Evolutionary conservation across 2,888 invertebrate species (phyloP), one percentile per base, ranked within the genome.

Genomic region (Leptopilina drosophilae): DNA sequence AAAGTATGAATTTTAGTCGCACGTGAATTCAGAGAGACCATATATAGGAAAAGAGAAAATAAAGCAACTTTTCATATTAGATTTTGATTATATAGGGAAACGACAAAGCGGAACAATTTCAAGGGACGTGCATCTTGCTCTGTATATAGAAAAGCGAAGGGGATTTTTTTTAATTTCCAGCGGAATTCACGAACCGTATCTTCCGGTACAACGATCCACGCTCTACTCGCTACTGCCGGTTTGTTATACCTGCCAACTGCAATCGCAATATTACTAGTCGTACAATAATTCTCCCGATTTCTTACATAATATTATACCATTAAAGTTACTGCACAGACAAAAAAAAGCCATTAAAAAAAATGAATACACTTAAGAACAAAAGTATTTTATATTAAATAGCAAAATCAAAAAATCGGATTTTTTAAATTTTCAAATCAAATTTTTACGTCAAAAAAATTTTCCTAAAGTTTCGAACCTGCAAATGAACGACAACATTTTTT

Each of bases 161-260:
- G 49, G 12, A 11, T 49, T 49, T 49, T 49, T 87, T 89, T 88
- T 87, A 89, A 89, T 89, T 90, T 89, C 85, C 85, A 88, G 84
- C 82, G 86, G 84, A 87, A 87, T 85, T 84, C 85, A 82, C 87
- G 87, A 87, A 89, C 85, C 89, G 88, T 90, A 84, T 83, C 90
- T 90, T 90, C 90, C 90, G 90, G 90, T 90, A 87, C 88, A 87
- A 85, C 86, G 88, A 88, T 88, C 88, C 80, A 82, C 82, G 84
- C 82, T 80, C 80, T 78, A 82, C 67, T 83, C 83, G 78, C 80
- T 78, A 59, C 81, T 78, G 64, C 81, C 64, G 78, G 79, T 80
- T 73, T 65, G 79, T 79, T 73, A 64, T 77, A 69, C 76, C 83
- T 82, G 81, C 80, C 82, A 81, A 83, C 82, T 78, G 77, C 64